These are phyloP conservation scores for Melipona bicolor DNA, from an alignment of 2,888 invertebrate species.

Conservation along the genomic window DNA sequence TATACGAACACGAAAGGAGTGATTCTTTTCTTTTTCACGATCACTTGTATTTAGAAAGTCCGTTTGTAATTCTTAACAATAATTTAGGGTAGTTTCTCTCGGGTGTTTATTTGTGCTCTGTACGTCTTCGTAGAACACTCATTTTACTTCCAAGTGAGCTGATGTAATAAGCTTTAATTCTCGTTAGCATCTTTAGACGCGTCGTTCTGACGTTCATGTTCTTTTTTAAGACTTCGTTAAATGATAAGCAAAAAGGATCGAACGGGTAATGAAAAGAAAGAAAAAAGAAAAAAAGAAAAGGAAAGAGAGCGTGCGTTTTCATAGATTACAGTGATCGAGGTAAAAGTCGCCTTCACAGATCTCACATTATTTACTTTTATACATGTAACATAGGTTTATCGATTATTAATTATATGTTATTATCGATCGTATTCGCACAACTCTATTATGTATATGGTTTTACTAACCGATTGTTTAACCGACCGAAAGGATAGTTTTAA, in stretches of 20 bases:
- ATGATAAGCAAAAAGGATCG: slow-evolving; percentile 26
- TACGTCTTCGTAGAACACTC: slow-evolving; percentile 34
- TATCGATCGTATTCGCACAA: slow-evolving; percentile 76
- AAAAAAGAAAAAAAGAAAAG: slow-evolving; percentile 8
- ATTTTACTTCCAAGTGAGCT: slow-evolving; percentile 42
- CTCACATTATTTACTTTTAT: slow-evolving; percentile 75
- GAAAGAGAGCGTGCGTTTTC: slow-evolving; percentile 51
- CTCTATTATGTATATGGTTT: slow-evolving; percentile 71
- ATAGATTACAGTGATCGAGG: slow-evolving; percentile 70
- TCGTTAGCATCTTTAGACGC: slow-evolving; percentile 20
- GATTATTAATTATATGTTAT: slow-evolving; percentile 67
- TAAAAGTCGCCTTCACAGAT: slow-evolving; percentile 81
- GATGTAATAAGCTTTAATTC: slow-evolving; percentile 56
- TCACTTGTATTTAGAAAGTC: slow-evolving; percentile 14
- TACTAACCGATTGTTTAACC: slow-evolving; percentile 76
- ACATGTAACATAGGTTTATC: slow-evolving; percentile 70
- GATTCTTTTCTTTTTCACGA: neutral
- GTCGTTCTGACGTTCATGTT: neutral
- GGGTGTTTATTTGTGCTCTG: slow-evolving; percentile 26
- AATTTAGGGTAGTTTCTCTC: slow-evolving; percentile 19
- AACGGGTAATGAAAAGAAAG: neutral
- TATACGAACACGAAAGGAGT: slow-evolving; percentile 6
- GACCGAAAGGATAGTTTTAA: slow-evolving; percentile 77
- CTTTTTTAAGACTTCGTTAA: slow-evolving; percentile 17
- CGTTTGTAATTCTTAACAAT: slow-evolving; percentile 31